Evolutionary conservation across 2,797 vertebrate genomes (phyloP), one percentile per base, ranked within the genome.

Genomic region (Somateria mollissima): DNA sequence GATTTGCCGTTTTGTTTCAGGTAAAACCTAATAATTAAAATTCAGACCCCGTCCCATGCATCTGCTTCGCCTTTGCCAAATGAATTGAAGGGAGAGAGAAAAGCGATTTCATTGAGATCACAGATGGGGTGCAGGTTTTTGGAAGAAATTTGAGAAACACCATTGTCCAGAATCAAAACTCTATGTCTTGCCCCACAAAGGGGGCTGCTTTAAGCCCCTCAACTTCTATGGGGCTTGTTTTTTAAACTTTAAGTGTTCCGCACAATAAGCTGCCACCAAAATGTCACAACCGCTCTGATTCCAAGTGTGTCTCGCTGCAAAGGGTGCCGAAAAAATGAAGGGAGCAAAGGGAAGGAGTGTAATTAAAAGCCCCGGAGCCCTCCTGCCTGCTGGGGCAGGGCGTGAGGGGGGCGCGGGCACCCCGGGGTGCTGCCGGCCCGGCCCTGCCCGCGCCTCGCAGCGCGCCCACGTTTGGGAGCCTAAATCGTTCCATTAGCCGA

Each of bases 91-190:
- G 98, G 97, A 97, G 97, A 98, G 98, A 98, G 98, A 98, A 98
- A 99, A 98, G 98, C 97, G 97, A 98, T 96, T 98, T 98, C 98
- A 99, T 98, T 99, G 98, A 99, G 98, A 99, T 99, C 99, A 99
- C 99, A 99, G 99, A 99, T 99, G 99, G 99, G 98, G 98, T 98
- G 98, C 98, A 98, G 98, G 98, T 99, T 98, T 99, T 98, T 98
- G 98, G 98, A 97, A 98, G 99, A 99, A 99, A 99, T 99, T 99
- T 99, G 99, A 99, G 99, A 99, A 99, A 99, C 99, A 99, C 98
- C 97, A 99, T 99, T 99, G 99, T 99, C 98, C 98, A 97, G 98
- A 99, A 99, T 98, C 98, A 99, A 99, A 99, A 99, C 99, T 99
- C 99, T 98, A 98, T 98, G 99, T 98, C 98, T 98, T 98, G 96